A percentile compares a stretch with the other conserved stretches of the same genome.
These are phyloP conservation scores for Abramis brama DNA, from an alignment of 2,113 vertebrate species.

Conservation along the genomic window DNA sequence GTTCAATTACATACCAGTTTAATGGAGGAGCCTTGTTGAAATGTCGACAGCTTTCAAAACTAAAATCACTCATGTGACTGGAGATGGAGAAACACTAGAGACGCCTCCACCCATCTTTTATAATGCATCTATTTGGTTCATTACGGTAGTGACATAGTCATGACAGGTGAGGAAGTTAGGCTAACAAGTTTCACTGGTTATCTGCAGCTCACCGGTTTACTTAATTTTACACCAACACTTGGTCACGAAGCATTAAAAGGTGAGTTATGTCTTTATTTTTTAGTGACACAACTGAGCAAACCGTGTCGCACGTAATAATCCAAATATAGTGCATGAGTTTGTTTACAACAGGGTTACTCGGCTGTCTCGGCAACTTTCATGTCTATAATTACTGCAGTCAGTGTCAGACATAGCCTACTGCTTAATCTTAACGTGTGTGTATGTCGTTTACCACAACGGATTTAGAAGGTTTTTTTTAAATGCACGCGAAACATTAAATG, in stretches of 20 bases:
- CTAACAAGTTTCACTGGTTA: not conserved
- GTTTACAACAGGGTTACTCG: too few relatives aligned
- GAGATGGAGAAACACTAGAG: not conserved
- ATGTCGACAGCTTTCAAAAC: too few relatives aligned
- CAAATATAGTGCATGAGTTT: not conserved
- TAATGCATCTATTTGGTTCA: not conserved
- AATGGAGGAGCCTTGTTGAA: not conserved
- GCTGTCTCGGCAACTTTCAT: not conserved
- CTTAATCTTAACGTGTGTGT: too few relatives aligned
- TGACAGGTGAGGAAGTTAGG: conserved; percentile 18
- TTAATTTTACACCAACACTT: not conserved
- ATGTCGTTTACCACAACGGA: not conserved
- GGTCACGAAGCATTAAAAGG: not conserved
- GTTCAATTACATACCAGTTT: not conserved
- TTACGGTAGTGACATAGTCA: conserved; percentile 11
- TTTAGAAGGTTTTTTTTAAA: too few relatives aligned
- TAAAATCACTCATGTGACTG: not conserved
- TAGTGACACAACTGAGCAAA: not conserved
- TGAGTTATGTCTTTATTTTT: conserved; percentile 1
- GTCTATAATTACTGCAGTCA: not conserved
- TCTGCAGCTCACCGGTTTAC: not conserved
- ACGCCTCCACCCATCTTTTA: not conserved
- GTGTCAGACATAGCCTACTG: not conserved
- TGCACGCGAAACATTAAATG: not conserved
- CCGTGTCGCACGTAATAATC: not conserved